These are phyloP conservation scores for Venturia canescens DNA, from an alignment of 1,140 invertebrate genomes.

Conservation along the genomic window DNA sequence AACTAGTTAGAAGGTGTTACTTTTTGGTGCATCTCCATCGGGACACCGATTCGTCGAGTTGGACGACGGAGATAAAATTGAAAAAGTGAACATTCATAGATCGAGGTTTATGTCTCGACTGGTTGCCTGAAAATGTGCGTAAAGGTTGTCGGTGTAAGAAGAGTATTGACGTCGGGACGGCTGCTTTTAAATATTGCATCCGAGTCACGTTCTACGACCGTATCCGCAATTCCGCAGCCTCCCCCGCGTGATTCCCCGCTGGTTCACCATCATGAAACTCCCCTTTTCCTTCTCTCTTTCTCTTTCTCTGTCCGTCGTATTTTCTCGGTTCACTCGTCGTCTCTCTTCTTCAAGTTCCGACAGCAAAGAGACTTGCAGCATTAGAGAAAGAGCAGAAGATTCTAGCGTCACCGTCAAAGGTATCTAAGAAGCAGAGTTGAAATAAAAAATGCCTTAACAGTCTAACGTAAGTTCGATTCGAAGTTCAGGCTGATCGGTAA, in stretches of 20 bases:
- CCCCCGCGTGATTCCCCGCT: slow-evolving; percentile 33
- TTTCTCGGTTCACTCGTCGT: slow-evolving; percentile 20
- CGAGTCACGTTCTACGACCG: slow-evolving; percentile 70
- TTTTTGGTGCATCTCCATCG: no score
- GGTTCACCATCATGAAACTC: slow-evolving; percentile 32
- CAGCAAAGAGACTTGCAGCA: not conserved
- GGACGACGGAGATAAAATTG: no score
- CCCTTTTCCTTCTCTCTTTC: slow-evolving; percentile 23
- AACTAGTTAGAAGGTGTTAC: no score
- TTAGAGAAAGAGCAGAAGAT: not conserved
- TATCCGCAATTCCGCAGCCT: slow-evolving; percentile 59
- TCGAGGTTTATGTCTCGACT: no score
- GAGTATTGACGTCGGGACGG: slow-evolving; percentile 69
- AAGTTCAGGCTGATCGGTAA: no score
- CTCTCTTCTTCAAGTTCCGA: slow-evolving; percentile 1
- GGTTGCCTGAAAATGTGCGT: slow-evolving; percentile 45
- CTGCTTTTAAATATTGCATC: slow-evolving; percentile 71
- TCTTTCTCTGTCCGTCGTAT: slow-evolving; percentile 36
- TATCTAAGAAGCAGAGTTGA: no score
- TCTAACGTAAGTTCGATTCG: no score
- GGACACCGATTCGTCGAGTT: no score
- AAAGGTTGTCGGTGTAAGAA: slow-evolving; percentile 54
- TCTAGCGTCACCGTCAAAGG: not conserved
- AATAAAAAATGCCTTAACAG: no score
- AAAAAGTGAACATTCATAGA: no score